Base-by-base conservation (phyloP, 2,797 vertebrate genomes). In the Pampus argenteus region DNA sequence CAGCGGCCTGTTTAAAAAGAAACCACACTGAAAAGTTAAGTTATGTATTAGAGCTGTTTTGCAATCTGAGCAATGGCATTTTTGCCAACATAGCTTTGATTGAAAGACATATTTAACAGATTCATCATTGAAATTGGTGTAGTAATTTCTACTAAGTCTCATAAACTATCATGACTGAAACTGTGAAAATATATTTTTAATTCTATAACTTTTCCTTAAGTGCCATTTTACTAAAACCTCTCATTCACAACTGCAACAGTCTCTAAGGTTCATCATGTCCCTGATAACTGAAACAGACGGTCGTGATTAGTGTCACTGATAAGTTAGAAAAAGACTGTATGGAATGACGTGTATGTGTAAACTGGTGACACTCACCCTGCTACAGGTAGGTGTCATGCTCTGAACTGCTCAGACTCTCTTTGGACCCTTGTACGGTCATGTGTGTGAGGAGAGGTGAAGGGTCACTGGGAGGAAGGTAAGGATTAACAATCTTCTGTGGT, bases 311-410 rank as follows among this genome's bases (percentile, higher is more conserved):
- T 23, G 23, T 64, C 13, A 13, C 48, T 54, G 52, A 5, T 49
- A 10, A 45, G 20, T 52, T 11, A 52, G 22, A 20, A 20, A 9
- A 54, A 66, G 26, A 14, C 34, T 22, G 13, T 13, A 1, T 50
- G 63, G 60, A 77, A 75, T 45, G 78, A 34, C 57, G 61, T 54
- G 3, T 18, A 51, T 34, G 22, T 69, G 47, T 76, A 71, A 82
- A 80, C 42, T 25, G 45, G 17, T 47, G 29, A 74, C 48, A 54
- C 36, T 65, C 8, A n/a, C 18, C 17, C 65, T 17, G 61, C 95
- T 97, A 99, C 94, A 99, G 95, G 84, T 98, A 98, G 0, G 98
- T 99, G 92, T 99, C 97, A 0, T 94, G 93, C 84, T 98, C 97
- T 3, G 89, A 90, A 80, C 96, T 97, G 87, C 93, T 96, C 81